Percentiles rank a stretch among this genome's conserved stretches.
Conservation (phyloP, 2,797 vertebrate species). For the Gastrophryne carolinensis region DNA sequence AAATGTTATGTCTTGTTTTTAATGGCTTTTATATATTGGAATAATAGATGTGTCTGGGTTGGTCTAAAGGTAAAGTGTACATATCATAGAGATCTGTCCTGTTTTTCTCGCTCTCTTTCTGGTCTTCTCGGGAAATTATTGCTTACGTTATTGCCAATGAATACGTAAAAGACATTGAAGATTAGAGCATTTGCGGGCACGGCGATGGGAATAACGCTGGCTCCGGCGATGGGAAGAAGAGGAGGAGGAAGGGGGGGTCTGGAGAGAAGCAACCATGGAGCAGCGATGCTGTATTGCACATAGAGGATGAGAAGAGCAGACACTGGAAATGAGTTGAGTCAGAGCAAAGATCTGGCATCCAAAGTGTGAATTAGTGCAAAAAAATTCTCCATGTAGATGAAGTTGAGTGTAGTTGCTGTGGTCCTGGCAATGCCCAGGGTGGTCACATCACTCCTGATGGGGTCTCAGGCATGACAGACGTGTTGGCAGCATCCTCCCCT, state of each 20-base stretch:
- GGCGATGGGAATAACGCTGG: not conserved
- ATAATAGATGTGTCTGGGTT: not conserved
- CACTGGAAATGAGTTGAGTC: not conserved
- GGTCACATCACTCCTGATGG: not conserved
- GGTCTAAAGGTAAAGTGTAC: not conserved
- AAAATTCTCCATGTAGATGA: not conserved
- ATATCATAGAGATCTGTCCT: too few relatives aligned
- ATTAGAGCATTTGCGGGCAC: too few relatives aligned
- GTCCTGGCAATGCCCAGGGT: not conserved
- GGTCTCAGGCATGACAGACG: not conserved
- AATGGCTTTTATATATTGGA: conserved; percentile 4
- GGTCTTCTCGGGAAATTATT: conserved; percentile 20
- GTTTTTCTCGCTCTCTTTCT: not conserved
- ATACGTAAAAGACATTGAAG: not conserved
- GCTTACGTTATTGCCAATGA: conserved; percentile 40
- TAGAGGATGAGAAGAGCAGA: conserved; percentile 1
- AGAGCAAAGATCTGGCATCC: not conserved
- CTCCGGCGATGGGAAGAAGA: not conserved
- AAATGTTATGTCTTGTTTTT: not conserved
- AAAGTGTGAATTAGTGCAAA: conserved; percentile 39
- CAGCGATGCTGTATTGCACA: conserved; percentile 26
- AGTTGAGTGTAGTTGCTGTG: not conserved
- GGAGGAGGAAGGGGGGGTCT: not conserved
- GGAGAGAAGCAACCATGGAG: not conserved
- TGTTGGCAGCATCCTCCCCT: not conserved